Evolutionary conservation across 2,888 invertebrate species (phyloP), one percentile per base, ranked within the genome.

Genomic region (Chymomyza procnemis): DNA sequence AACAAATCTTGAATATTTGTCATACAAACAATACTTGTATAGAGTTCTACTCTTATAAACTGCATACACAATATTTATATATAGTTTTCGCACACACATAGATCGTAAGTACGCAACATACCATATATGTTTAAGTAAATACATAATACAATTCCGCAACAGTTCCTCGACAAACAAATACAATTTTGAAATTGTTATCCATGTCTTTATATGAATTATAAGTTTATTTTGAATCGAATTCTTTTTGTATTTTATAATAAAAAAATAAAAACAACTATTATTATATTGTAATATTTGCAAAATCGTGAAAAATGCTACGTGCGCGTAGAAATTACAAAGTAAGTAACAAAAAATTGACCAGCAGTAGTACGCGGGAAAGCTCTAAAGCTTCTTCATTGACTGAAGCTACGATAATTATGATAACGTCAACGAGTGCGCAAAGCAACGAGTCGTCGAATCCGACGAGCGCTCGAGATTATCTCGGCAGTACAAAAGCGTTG

Each of bases 401-500:
- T 22, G 22, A 64, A 54, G 22, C 6, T 21, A 54, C 54, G 18
- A 14, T 14, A 18, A 18, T 16, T 18, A 18, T 18, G 54, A 18
- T 21, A 54, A 54, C 18, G 14, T 22, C 4, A 57, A 60, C 62
- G 54, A 71, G 58, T 67, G 61, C 71, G 58, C 64, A 57, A 46
- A 64, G 16, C 34, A 41, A 54, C 75, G 75, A 78, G 69, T 26
- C 14, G 69, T 26, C 14, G 52, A 4, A 34, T 52, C 5, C 50
- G 22, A 61, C 18, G 56, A 55, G 16, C 30, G 65, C 30, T 18
- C 16, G 22, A 52, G 65, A 61, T 58, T 57, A n/a, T 18, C 65
- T 66, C 56, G 34, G 47, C n/a, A n/a, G 63, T 87, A 87, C 75
- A 82, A 76, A 85, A 83, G 67, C 75, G 61, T 48, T 65, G 73